A percentile compares a stretch with the other conserved stretches of the same genome.
phyloP scores from a whole-genome alignment of 2,113 vertebrate genomes.

The Melanocharis versteri region DNA sequence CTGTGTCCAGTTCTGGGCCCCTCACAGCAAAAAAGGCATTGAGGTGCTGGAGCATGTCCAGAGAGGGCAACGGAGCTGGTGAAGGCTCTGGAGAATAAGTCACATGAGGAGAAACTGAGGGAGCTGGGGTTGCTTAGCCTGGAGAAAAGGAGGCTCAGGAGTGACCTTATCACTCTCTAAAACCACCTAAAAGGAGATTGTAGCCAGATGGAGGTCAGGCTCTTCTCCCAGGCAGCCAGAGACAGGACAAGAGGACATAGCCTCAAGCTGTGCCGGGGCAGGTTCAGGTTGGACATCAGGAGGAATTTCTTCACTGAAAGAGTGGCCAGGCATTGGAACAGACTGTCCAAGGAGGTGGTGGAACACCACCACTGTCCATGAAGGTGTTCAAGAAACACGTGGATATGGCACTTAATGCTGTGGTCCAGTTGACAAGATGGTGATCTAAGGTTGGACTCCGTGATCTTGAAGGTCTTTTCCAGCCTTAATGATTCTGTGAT shows the following conservation, averaged over 20 bases:
- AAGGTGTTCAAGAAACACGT: neutral
- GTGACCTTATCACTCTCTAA: neutral
- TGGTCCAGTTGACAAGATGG: neutral
- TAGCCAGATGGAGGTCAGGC: too few relatives aligned
- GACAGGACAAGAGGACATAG: neutral
- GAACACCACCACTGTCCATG: neutral
- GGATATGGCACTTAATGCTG: neutral
- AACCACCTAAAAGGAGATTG: neutral
- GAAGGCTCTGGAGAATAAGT: neutral
- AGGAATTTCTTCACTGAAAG: neutral
- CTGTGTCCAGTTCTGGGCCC: neutral
- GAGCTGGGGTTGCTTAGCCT: neutral
- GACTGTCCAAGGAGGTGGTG: neutral
- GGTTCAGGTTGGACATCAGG: neutral
- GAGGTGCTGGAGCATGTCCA: fast-evolving
- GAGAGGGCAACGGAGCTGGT: neutral
- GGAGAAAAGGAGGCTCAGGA: neutral
- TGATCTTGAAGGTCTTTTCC: neutral
- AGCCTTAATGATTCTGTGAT: neutral
- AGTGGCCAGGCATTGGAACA: neutral
- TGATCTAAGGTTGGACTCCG: neutral
- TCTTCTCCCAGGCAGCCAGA: neutral
- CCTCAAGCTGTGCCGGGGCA: neutral
- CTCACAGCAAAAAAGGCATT: neutral
- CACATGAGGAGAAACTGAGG: neutral